Evolutionary conservation across 2,113 vertebrate species (phyloP), one percentile per base, ranked within the genome.

Genomic region (Plotosus lineatus): DNA sequence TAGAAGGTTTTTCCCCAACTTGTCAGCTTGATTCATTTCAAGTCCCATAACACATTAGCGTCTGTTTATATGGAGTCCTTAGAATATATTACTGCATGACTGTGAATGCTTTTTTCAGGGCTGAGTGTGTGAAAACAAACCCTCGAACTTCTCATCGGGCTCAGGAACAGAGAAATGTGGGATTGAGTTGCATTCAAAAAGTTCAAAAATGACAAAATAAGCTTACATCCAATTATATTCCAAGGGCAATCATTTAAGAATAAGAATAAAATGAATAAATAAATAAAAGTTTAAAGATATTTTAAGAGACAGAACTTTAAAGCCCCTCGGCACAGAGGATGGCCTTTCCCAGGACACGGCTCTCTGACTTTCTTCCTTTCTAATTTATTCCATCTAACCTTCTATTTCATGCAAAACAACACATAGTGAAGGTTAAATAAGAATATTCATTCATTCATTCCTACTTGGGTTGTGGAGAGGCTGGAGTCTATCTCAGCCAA

Each of bases 251-350:
- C 44, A 33, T 79, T 42, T 60, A 69, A 56, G 21, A n/a, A 31
- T 4, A 10, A 28, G 48, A 36, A 72, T 48, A 2, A 66, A 71
- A n/a, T n/a, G n/a, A n/a, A n/a, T n/a, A n/a, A 26, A 61, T 28
- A 61, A 77, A 23, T 33, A 28, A 21, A 51, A 42, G 10, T 36
- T 61, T 19, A 14, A 75, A 40, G 73, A 58, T 42, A 56, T 80
- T 80, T 80, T 80, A 60, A 31, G 69, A 80, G 44, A 61, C 33
- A 10, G n/a, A 58, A 38, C 28, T 60, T 55, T 73, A 48, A 73
- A 61, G 68, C 66, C 68, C 42, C n/a, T 31, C 36, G 78, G 40
- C 66, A 48, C 17, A 44, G 28, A 36, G 11, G 48, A 19, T 23
- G 55, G 36, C 77, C 63, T 79, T 69, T 79, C 65, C 65, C 63